A percentile compares a stretch with the other conserved stretches of the same genome.
Conservation (phyloP, 1,140 invertebrate species). For the Cydia strobilella region DNA sequence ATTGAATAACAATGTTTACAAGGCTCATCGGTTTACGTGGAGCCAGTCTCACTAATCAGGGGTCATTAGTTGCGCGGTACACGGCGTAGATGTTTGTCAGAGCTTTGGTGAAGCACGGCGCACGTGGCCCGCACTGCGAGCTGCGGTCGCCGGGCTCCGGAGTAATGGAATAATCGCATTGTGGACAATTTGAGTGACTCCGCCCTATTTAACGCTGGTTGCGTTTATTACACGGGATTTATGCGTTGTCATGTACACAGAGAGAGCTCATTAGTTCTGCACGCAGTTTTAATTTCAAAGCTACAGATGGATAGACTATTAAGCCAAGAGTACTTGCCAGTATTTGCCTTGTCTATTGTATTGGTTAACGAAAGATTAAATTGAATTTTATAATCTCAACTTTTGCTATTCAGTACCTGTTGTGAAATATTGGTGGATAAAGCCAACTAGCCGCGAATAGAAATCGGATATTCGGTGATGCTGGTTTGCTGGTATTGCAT, state of each 20-base stretch:
- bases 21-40: slow-evolving; percentile 4
- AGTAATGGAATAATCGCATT: slow-evolving; percentile 75
- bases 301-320: slow-evolving; percentile 37
- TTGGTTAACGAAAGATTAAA: not conserved
- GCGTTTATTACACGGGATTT: slow-evolving; percentile 74
- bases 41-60: slow-evolving; percentile 12
- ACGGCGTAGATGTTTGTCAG: not conserved
- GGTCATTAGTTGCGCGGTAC: slow-evolving; percentile 21
- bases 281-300: slow-evolving; percentile 70
- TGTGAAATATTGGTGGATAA: slow-evolving; percentile 58
- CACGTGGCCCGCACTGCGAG: slow-evolving; percentile 35
- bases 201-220: slow-evolving; percentile 68
- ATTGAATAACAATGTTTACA: not conserved
- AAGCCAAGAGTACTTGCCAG: slow-evolving; percentile 34
- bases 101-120: slow-evolving; percentile 28
- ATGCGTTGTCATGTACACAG: slow-evolving; percentile 70
- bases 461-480: slow-evolving; percentile 44
- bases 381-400: too few relatives aligned
- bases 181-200: slow-evolving; percentile 72
- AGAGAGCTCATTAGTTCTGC: slow-evolving; percentile 67
- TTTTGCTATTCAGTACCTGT: slow-evolving; percentile 7
- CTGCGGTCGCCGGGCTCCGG: slow-evolving; percentile 50
- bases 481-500: slow-evolving; percentile 49
- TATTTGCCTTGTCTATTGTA: not conserved
- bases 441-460: slow-evolving; percentile 60